Percentiles rank a stretch among this genome's conserved stretches.
Evolutionary conservation across 2,888 invertebrate species (phyloP).

Genomic region (Lysandra bellargus): DNA sequence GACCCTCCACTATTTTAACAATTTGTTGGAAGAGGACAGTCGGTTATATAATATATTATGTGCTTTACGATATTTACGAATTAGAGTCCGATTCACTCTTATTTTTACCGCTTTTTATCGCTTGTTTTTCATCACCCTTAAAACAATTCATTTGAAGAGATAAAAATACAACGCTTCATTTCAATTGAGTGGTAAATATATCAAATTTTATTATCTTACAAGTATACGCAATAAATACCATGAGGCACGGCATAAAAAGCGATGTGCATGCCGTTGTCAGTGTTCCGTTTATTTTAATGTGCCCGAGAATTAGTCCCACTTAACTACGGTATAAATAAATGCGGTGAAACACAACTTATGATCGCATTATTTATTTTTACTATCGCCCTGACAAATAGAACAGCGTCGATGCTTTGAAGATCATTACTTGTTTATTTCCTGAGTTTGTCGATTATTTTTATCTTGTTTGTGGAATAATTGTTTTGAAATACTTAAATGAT

Average conservation of each 20-base stretch:
- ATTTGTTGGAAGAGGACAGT: background rate
- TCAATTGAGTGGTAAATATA: constrained; percentile 43
- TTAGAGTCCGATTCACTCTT: background rate
- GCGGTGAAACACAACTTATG: constrained; percentile 46
- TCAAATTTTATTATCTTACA: constrained; percentile 58
- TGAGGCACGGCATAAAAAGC: constrained; percentile 66
- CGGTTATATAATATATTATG: background rate
- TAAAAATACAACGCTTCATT: constrained; percentile 18
- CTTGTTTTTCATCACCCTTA: background rate
- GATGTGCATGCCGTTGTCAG: constrained; percentile 64
- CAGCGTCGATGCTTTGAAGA: constrained; percentile 37
- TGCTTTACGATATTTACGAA: too few species aligned
- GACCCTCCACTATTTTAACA: background rate
- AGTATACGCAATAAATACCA: constrained; percentile 68
- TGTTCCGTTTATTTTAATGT: constrained; percentile 57
- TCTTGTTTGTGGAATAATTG: background rate
- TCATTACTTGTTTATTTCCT: constrained; percentile 21
- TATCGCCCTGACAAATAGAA: constrained; percentile 48
- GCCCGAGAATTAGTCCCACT: constrained; percentile 64
- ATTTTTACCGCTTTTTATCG: background rate
- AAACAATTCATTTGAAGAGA: background rate
- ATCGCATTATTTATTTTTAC: constrained; percentile 48
- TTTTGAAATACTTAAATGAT: background rate
- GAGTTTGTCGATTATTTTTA: background rate
- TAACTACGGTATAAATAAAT: constrained; percentile 65